Percentiles rank a stretch among this genome's conserved stretches.
Conservation (phyloP, 2,113 vertebrate genomes). For the Ellobius talpinus region DNA sequence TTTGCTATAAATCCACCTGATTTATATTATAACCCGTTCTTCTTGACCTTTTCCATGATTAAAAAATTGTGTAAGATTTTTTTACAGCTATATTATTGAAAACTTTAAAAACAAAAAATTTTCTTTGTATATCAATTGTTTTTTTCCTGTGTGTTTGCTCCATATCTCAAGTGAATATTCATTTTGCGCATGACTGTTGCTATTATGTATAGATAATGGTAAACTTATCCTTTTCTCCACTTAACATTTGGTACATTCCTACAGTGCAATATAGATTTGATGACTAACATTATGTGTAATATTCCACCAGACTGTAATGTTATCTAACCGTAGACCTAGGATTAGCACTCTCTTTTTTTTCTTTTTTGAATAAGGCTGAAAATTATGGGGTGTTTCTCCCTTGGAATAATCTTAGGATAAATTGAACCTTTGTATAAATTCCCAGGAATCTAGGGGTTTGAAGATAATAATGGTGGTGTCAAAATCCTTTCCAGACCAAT, state of each 20-base stretch:
- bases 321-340: neutral
- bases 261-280: neutral
- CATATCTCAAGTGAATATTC: neutral
- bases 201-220: neutral
- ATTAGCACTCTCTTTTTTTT: slow-evolving; percentile 29
- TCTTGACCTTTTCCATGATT: slow-evolving; percentile 19
- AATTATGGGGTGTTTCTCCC: slow-evolving; percentile 10
- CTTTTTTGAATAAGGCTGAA: slow-evolving; percentile 40
- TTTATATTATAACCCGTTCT: neutral
- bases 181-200: neutral
- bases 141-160: neutral
- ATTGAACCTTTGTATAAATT: slow-evolving; percentile 27
- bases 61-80: neutral
- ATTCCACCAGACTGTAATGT: neutral
- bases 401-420: slow-evolving; percentile 46
- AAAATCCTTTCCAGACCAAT: slow-evolving; percentile 58
- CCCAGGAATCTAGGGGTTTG: slow-evolving; percentile 2
- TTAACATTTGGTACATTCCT: slow-evolving; percentile 1
- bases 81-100: neutral
- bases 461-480: slow-evolving; percentile 58
- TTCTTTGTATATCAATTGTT: neutral
- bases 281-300: slow-evolving; percentile 20
- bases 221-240: neutral
- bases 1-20: neutral
- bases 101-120: neutral